These are phyloP conservation scores for Campylomormyrus tamandua DNA, from an alignment of 2,113 vertebrate species.

Conservation along the genomic window DNA sequence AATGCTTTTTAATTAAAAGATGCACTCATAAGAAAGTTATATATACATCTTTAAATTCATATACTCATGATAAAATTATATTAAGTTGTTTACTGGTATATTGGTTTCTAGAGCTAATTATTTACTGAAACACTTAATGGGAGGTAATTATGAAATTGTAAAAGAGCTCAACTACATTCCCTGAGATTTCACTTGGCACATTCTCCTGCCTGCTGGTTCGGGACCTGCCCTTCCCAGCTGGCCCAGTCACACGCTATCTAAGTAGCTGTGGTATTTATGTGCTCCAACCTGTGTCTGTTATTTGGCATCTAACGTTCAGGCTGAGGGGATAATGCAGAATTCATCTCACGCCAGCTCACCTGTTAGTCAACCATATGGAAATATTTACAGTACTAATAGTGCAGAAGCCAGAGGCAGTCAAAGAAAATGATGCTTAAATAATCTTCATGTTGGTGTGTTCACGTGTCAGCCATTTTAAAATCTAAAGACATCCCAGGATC, in stretches of 20 bases:
- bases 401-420: not conserved
- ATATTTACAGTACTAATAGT: not conserved
- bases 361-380: not conserved
- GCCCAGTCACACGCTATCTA: not conserved
- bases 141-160: not conserved
- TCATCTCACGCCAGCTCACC: not conserved
- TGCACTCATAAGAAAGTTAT: not conserved
- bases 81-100: not conserved
- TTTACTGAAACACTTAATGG: not conserved
- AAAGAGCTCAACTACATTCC: not conserved
- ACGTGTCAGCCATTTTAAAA: not conserved
- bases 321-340: not conserved
- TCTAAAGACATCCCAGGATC: not conserved
- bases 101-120: not conserved
- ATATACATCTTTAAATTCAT: not conserved
- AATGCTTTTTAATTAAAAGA: not conserved
- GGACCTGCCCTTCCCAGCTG: not conserved
- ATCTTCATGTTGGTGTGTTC: not conserved
- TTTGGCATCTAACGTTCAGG: not conserved
- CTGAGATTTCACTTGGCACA: not conserved
- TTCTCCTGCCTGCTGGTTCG: not conserved
- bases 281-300: not conserved
- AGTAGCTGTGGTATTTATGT: not conserved
- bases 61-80: not conserved
- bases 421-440: not conserved